phyloP scores from a whole-genome alignment of 2,113 vertebrate species.

The Eidolon helvum region DNA sequence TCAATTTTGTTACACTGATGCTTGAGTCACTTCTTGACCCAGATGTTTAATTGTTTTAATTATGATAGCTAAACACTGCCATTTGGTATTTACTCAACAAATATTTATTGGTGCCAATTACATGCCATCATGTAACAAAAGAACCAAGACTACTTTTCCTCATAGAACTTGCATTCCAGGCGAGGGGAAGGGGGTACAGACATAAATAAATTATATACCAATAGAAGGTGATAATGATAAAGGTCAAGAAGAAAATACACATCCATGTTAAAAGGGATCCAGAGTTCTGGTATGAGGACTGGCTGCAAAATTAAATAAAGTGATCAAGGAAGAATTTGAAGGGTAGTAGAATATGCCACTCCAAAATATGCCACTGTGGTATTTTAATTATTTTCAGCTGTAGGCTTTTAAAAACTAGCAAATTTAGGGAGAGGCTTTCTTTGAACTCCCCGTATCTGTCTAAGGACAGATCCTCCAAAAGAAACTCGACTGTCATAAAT shows the following conservation, averaged over 20 bases:
- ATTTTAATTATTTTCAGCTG: background rate
- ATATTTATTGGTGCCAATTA: background rate
- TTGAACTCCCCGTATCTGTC: background rate
- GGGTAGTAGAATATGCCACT: background rate
- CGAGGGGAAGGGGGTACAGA: rapidly evolving
- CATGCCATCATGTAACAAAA: background rate
- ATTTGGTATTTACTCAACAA: background rate
- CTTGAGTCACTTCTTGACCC: background rate
- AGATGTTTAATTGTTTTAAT: background rate
- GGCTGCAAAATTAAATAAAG: background rate
- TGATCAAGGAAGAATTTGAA: background rate
- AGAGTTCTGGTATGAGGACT: background rate
- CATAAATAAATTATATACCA: background rate
- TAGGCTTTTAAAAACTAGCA: background rate
- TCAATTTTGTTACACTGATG: background rate
- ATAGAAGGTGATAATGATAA: background rate
- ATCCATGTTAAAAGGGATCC: background rate
- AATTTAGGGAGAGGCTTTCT: background rate
- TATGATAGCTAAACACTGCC: background rate
- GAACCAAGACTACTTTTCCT: background rate
- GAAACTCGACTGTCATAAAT: background rate
- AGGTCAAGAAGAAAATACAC: background rate
- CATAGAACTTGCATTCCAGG: background rate
- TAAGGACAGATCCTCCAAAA: background rate
- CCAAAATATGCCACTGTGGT: background rate